These are phyloP conservation scores for Cottoperca gobio DNA, from an alignment of 2,797 vertebrate species.

Conservation along the genomic window DNA sequence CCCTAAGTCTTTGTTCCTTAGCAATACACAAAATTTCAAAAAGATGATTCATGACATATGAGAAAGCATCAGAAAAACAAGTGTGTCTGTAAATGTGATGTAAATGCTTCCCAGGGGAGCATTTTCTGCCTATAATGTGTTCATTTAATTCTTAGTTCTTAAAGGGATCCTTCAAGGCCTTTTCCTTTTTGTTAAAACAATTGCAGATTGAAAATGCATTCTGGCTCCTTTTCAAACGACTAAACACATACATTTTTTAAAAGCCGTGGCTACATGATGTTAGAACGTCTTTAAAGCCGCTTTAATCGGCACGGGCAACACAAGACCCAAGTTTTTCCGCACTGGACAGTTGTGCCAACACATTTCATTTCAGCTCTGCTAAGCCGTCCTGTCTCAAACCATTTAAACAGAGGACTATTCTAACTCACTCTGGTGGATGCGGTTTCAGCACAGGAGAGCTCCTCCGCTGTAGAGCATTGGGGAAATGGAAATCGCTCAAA, in stretches of 20 bases:
- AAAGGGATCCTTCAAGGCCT: background rate
- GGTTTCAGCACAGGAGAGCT: conserved; percentile 54
- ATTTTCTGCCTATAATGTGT: conserved; percentile 16
- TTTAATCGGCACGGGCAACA: conserved; percentile 9
- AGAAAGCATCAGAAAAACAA: conserved; percentile 18
- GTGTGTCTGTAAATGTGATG: conserved; percentile 1
- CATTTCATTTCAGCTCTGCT: conserved; percentile 51
- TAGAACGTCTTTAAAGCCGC: conserved; percentile 6
- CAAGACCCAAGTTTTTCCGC: background rate
- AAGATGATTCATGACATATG: conserved; percentile 36
- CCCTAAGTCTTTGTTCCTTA: conserved; percentile 28
- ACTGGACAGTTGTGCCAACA: conserved; percentile 37
- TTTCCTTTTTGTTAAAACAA: conserved; percentile 6
- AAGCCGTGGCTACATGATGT: background rate
- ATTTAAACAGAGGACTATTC: conserved; percentile 49
- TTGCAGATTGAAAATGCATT: background rate
- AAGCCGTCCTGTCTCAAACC: conserved; percentile 26
- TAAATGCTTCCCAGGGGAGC: conserved; percentile 31
- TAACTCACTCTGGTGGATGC: conserved; percentile 20
- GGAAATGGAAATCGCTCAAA: conserved; percentile 27
- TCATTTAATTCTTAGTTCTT: conserved; percentile 19
- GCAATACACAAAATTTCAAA: conserved; percentile 38
- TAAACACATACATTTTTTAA: background rate
- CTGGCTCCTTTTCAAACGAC: conserved; percentile 4
- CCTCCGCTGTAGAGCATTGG: conserved; percentile 18